Base-by-base conservation (phyloP, 2,888 invertebrate genomes). In the Lasius fuliginosus region DNA sequence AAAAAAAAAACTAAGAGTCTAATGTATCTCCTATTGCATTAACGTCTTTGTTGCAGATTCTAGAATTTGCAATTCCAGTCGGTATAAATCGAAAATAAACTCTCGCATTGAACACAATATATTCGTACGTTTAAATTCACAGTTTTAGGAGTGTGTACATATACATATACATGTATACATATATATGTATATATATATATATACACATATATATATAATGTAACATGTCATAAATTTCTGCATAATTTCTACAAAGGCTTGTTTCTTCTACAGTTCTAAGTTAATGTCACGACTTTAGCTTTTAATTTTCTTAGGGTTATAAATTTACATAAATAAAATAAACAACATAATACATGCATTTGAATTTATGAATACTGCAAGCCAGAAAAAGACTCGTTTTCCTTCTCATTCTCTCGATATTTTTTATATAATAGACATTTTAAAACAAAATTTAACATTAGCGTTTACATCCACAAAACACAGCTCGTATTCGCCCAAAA, bases 1-100 rank as follows among this genome's bases (percentile, higher is more conserved):
- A 82, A 84, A 77, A 89, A 82, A 86, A 89, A 82, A 83, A 69
- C 36, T 79, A 89, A 83, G 68, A 62, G 33, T 46, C 75, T 86
- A 86, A 81, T 60, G 46, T 65, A 49, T 74, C 23, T 23, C 56
- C 62, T 89, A 85, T 58, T 67, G 76, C 73, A 84, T 65, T 86
- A 33, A 83, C 64, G 76, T 64, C 65, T 88, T 71, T 77, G 58
- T 67, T 74, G 81, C 40, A 64, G 69, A 60, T 82, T 65, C 68
- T 56, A 76, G 53, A 75, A 84, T 84, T 56, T 65, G 65, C 42
- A 56, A 64, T 58, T 69, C 46, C 68, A 83, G 56, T 71, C 62
- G 27, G 15, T 82, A 76, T 64, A 83, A 73, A 6, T 79, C 23
- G 5, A 46, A 73, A 71, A 79, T 71, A 73, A 76, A 77, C 8